Base-by-base conservation (phyloP, 2,113 vertebrate species). In the Cheirogaleus medius region DNA sequence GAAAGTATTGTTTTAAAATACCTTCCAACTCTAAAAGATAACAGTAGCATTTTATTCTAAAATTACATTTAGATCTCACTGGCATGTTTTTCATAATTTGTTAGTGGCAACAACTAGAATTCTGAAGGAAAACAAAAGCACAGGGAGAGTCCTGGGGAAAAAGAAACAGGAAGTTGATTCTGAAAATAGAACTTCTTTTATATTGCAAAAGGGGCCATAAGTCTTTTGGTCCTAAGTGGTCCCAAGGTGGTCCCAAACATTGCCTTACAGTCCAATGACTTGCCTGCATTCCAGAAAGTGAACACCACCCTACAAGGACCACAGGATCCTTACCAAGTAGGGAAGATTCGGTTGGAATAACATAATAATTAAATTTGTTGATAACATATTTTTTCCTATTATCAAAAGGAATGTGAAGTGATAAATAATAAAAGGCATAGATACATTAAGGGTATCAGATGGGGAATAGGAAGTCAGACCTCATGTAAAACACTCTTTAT, bases 1-100 rank as follows among this genome's bases (percentile, higher is more conserved):
- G 85, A 60, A 97, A 80, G 11, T 25, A 12, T 2, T 63, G 12
- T 94, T 96, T 96, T 91, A 93, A 94, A 97, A 29, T 58, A 14
- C 63, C 64, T 95, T 58, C 71, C 27, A 94, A 76, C 18, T 27
- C 44, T 94, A 25, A 34, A 74, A 93, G 78, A 21, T 34, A 93
- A 13, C 1, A n/a, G n/a, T 8, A 80, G 76, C 15, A 1, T 66
- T 96, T 84, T 54, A 60, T 73, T 92, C 96, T 69, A 60, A 96
- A 91, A 77, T 93, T 56, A 58, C n/a, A 37, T 56, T 27, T 39
- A 90, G n/a, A 81, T 73, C 1, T 78, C 4, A 29, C 29, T 96
- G 63, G 14, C 14, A n/a, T 90, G 69, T 77, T 83, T 82, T 69
- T 37, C 17, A 71, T 91, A 80, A 78, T 83, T 94, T 27, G 91